Conservation (phyloP, 2,113 vertebrate species). For the Dascyllus trimaculatus region DNA sequence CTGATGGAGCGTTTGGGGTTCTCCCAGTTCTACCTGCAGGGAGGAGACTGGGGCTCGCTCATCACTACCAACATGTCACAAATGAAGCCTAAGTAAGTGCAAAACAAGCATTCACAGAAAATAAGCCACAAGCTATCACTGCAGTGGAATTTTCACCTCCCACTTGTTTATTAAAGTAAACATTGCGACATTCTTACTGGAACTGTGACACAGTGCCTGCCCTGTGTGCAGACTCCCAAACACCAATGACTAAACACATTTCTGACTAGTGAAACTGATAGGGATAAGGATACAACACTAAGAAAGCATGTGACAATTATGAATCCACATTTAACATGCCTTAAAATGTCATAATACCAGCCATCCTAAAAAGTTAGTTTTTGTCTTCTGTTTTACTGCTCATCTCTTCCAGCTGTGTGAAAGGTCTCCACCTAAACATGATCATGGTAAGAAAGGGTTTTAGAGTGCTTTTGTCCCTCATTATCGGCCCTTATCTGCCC, state of each 20-base stretch:
- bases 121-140: neutral
- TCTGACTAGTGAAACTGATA: neutral
- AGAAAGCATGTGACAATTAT: neutral
- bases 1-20: slow-evolving; percentile 92
- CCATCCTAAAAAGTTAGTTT: neutral
- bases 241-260: slow-evolving; percentile 37
- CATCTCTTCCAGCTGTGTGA: slow-evolving; percentile 82
- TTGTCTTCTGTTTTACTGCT: neutral
- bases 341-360: neutral
- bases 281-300: neutral
- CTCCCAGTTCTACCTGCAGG: slow-evolving; percentile 90
- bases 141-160: slow-evolving; percentile 22
- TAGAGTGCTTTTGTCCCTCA: slow-evolving; percentile 68
- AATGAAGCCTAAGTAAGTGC: slow-evolving; percentile 90
- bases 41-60: slow-evolving; percentile 90
- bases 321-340: neutral
- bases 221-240: slow-evolving; percentile 15
- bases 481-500: slow-evolving; percentile 88
- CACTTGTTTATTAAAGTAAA: slow-evolving; percentile 19
- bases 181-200: slow-evolving; percentile 31
- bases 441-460: neutral
- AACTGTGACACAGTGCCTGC: slow-evolving; percentile 37
- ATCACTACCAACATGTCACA: slow-evolving; percentile 90
- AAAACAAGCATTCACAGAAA: slow-evolving; percentile 12
- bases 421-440: slow-evolving; percentile 89